Conservation (phyloP, 2,113 vertebrate species). For the Myodes glareolus region DNA sequence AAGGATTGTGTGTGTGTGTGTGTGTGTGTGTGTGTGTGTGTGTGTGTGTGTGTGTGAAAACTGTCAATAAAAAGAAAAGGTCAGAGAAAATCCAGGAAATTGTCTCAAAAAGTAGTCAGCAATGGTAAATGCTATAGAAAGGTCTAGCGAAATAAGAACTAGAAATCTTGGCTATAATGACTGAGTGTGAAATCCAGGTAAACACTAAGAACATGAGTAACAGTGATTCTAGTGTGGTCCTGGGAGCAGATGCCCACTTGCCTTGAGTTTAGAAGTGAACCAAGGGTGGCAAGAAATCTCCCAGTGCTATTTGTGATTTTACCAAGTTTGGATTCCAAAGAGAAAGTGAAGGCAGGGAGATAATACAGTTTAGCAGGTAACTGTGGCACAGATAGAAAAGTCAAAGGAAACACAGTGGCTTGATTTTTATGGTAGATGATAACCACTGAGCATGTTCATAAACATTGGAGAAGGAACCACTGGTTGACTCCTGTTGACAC, state of each 20-base stretch:
- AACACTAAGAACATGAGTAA: background rate
- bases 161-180: background rate
- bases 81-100: background rate
- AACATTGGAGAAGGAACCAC: background rate
- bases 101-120: background rate
- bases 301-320: background rate
- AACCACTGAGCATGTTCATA: background rate
- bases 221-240: background rate
- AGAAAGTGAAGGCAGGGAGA: background rate
- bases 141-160: background rate
- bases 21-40: background rate
- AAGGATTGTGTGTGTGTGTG: background rate
- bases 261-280: background rate
- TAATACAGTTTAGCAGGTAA: background rate
- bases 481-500: background rate
- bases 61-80: background rate
- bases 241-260: background rate
- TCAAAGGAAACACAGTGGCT: background rate
- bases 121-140: background rate
- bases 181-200: background rate
- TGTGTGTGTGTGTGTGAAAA: background rate
- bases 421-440: background rate
- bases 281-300: background rate
- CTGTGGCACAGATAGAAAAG: background rate
- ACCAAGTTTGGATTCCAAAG: background rate